Evolutionary conservation across 2,888 invertebrate species (phyloP), one percentile per base, ranked within the genome.

Genomic region (Drosophila gaucha): DNA sequence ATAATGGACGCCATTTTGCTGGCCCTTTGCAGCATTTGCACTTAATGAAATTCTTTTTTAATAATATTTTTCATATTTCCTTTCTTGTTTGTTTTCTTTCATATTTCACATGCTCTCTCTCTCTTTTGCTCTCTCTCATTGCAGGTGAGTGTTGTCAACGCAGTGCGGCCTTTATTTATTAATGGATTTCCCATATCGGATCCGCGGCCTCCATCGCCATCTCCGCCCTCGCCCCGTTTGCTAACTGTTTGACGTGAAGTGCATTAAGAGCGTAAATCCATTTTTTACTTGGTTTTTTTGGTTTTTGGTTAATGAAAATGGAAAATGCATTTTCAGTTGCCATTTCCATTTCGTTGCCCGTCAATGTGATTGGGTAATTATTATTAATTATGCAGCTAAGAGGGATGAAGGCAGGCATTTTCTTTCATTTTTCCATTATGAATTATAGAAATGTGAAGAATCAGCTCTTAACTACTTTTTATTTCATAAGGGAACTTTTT

Each of bases 1-100:
- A 36, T 67, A 66, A 67, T 72, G 77, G 79, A 69, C 84, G 86
- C 84, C 84, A 84, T 84, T 84, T 84, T 85, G 77, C 67, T 51
- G 77, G 60, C 76, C 74, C 60, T 58, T 59, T 62, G 47, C 59
- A 35, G 62, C 65, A 74, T 69, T 69, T 77, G 77, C 84, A 80
- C 84, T 84, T 84, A 82, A 84, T 82, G 79, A 82, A 82, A 84
- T 84, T 79, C 77, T 75, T 76, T 74, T 73, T 76, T 65, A 66
- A 64, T 65, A 62, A 62, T 46, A 57, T 49, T 38, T 28, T 26
- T n/a, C n/a, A 14, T n/a, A 31, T 20, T 14, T n/a, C n/a, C n/a
- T 39, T 31, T 22, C 20, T 14, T 41, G 30, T 51, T 20, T 6
- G 2, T 12, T 36, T 28, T 28, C 20, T 26, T 26, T 20, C 10